Base-by-base conservation (phyloP, 2,888 invertebrate genomes). In the Dastarcus helophoroides region DNA sequence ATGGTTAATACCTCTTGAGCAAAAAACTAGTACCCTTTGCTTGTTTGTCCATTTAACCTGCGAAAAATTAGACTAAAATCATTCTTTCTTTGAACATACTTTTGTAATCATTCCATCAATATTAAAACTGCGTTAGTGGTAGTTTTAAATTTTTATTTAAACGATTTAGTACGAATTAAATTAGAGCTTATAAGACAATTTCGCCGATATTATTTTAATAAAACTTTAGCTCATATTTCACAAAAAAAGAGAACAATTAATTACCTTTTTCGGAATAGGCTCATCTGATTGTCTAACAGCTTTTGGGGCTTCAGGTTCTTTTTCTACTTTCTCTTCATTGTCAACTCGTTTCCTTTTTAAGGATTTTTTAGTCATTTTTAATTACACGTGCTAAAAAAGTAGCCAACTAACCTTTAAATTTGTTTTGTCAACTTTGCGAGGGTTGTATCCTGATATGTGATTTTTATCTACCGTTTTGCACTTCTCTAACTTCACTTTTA, bases 11-110 rank as follows among this genome's bases (percentile, higher is more conserved):
- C 98, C 97, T 43, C 98, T 73, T 2, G 94, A 84, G n/a, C 90
- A 83, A 60, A 99, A 85, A 1, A 97, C 78, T 27, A 99, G 62
- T 1, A 95, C 86, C 43, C 97, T 69, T 58, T 94, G 89, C 51
- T 82, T 82, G 64, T 97, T 97, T 31, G 74, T 76, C 95, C 97
- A 98, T 73, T 82, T 88, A 21, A 70, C 67, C 89, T 91, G 53
- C 36, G 64, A 63, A 47, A 32, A 37, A 35, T 37, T 34, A n/a
- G n/a, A n/a, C n/a, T n/a, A n/a, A n/a, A n/a, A n/a, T n/a, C n/a
- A n/a, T n/a, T n/a, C n/a, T n/a, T n/a, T n/a, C n/a, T n/a, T n/a
- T n/a, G n/a, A n/a, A n/a, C n/a, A n/a, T n/a, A n/a, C n/a, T n/a
- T n/a, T n/a, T n/a, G n/a, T n/a, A n/a, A n/a, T n/a, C n/a, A n/a